Conservation (phyloP, 2,113 vertebrate species). For the Oceanites oceanicus region DNA sequence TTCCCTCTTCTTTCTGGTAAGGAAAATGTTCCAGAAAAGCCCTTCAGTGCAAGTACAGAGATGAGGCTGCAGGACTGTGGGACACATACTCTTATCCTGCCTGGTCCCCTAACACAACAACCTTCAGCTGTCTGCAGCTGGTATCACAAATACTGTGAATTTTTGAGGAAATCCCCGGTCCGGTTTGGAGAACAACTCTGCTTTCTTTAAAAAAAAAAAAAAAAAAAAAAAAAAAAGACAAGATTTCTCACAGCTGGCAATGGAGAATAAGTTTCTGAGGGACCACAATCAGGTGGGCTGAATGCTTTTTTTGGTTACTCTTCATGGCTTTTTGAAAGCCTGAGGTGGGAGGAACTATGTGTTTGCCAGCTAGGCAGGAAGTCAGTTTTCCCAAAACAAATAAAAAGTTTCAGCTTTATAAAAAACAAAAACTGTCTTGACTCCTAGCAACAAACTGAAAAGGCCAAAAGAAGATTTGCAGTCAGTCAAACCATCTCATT, state of each 20-base stretch:
- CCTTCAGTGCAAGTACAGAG: background rate
- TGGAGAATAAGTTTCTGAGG: background rate
- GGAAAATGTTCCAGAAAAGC: background rate
- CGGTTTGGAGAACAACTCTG: background rate
- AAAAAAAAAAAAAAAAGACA: no score
- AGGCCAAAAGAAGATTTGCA: background rate
- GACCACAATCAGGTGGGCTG: background rate
- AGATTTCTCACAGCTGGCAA: background rate
- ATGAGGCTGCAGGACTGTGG: background rate
- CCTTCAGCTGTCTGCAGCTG: background rate
- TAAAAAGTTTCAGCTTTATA: background rate
- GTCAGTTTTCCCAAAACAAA: background rate
- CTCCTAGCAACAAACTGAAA: background rate
- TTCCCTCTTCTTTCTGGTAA: background rate
- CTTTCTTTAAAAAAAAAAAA: background rate
- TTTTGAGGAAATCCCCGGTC: background rate
- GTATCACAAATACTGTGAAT: background rate
- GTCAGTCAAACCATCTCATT: background rate
- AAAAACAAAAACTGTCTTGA: background rate
- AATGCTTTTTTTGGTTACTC: background rate
- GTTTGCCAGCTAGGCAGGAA: background rate
- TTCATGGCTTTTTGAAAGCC: background rate
- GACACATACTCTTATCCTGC: background rate
- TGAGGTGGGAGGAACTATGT: background rate
- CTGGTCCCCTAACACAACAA: background rate